These are phyloP conservation scores for Bettongia penicillata DNA, from an alignment of 2,113 vertebrate species.

Conservation along the genomic window DNA sequence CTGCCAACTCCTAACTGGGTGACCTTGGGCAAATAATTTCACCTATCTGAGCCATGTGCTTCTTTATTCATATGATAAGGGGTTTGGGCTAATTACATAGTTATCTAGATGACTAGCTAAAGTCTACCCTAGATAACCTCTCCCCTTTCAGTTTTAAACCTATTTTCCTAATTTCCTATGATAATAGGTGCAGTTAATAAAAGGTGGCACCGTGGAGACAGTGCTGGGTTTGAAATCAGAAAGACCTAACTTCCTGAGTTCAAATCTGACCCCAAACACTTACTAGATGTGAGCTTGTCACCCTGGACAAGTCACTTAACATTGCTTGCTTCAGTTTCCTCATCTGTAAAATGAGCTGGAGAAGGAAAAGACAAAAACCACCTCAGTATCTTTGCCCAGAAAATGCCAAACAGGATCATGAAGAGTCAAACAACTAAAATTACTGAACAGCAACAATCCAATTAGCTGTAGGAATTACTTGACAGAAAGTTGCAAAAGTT, in stretches of 20 bases:
- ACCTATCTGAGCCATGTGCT: background rate
- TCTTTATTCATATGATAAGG: background rate
- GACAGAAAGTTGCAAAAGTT: background rate
- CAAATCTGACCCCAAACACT: too few relatives aligned
- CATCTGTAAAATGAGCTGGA: background rate
- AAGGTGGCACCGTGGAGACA: background rate
- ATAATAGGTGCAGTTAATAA: too few relatives aligned
- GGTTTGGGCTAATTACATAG: background rate
- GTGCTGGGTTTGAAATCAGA: background rate
- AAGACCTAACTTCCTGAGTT: background rate
- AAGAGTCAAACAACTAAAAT: background rate
- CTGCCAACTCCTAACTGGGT: background rate
- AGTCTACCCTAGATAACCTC: background rate
- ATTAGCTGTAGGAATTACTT: background rate
- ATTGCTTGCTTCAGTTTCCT: background rate
- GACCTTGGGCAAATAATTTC: background rate
- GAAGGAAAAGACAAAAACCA: background rate
- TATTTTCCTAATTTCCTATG: too few relatives aligned
- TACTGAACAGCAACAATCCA: background rate
- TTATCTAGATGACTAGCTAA: background rate
- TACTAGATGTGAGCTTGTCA: background rate
- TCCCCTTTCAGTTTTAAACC: too few relatives aligned
- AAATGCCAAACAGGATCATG: background rate
- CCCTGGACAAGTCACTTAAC: background rate
- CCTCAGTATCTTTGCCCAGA: background rate